Evolutionary conservation across 2,888 invertebrate genomes (phyloP).

Genomic region (Mylabris sibirica): DNA sequence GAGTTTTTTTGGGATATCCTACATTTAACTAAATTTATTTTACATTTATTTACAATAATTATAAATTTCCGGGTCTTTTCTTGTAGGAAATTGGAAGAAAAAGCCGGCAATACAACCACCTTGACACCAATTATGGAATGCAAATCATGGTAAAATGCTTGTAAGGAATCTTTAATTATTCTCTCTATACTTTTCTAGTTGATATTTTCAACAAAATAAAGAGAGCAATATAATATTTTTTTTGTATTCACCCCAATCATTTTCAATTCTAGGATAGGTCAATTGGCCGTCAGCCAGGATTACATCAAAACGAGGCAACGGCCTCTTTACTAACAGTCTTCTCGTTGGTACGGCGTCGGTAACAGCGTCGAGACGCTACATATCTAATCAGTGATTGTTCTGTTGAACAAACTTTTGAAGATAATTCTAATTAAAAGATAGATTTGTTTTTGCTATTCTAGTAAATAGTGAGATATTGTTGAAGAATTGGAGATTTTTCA

Average conservation of each 20-base stretch:
- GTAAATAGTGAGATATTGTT: not conserved
- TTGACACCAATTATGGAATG: conserved; percentile 19
- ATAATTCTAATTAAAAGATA: not conserved
- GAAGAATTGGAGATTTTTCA: not conserved
- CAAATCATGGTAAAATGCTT: not conserved
- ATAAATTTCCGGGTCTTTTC: not conserved
- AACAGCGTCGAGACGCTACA: conserved; percentile 30
- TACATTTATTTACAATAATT: no score
- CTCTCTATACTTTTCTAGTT: not conserved
- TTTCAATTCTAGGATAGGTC: conserved; percentile 39
- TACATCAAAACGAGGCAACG: conserved; percentile 38
- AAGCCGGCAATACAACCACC: conserved; percentile 4
- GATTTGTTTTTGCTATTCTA: not conserved
- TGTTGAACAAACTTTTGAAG: not conserved
- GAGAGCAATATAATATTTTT: not conserved
- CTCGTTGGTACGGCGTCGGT: conserved; percentile 30
- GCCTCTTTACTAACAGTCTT: conserved; percentile 32
- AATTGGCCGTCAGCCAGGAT: conserved; percentile 41
- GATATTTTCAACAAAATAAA: not conserved
- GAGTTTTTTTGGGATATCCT: no score
- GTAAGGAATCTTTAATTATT: not conserved
- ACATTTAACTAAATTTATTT: no score
- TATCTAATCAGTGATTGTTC: conserved; percentile 15
- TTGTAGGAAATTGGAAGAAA: not conserved
- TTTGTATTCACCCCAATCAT: conserved; percentile 19